A percentile compares a stretch with the other conserved stretches of the same genome.
phyloP scores from a whole-genome alignment of 2,797 vertebrate species.

The Cyclura pinguis region DNA sequence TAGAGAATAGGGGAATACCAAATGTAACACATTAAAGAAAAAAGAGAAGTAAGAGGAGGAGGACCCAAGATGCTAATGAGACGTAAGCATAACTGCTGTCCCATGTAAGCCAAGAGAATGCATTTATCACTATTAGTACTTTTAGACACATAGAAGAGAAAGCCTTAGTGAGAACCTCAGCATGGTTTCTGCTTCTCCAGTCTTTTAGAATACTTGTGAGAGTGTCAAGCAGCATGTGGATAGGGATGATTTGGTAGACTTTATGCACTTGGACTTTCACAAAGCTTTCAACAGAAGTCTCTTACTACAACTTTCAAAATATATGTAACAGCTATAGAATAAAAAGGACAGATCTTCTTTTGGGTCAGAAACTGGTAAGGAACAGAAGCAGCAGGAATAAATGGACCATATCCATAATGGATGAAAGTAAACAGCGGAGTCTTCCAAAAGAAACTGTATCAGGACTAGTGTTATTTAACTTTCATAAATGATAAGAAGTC shows the following conservation, averaged over 20 bases:
- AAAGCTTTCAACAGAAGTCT: not conserved
- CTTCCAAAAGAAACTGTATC: not conserved
- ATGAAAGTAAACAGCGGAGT: not conserved
- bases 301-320: not conserved
- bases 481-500: not conserved
- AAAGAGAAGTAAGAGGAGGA: not conserved
- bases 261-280: not conserved
- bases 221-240: no score
- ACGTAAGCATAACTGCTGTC: not conserved
- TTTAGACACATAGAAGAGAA: not conserved
- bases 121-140: not conserved
- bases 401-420: not conserved
- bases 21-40: not conserved
- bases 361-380: not conserved
- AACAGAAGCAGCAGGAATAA: slow-evolving; percentile 1
- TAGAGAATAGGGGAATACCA: not conserved
- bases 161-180: not conserved
- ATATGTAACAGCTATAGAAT: not conserved
- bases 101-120: not conserved
- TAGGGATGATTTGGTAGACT: not conserved
- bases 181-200: not conserved
- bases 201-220: not conserved
- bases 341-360: not conserved
- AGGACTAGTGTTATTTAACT: not conserved
- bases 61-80: not conserved